Conservation (phyloP, 2,888 invertebrate genomes). For the Geophilus truncorum region DNA sequence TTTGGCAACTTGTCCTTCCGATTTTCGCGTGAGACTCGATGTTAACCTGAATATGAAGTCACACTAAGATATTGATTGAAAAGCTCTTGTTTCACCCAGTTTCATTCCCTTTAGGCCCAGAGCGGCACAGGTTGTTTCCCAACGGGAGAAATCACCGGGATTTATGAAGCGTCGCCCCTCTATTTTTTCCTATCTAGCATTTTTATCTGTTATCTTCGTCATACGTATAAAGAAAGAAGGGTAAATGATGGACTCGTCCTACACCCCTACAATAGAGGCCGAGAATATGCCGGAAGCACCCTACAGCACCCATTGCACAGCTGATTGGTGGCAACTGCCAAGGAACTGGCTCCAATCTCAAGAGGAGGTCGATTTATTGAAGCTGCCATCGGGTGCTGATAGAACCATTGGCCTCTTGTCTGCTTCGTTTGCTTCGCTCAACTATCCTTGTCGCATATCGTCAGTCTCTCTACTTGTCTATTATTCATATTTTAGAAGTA, state of each 20-base stretch:
- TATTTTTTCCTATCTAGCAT: neutral
- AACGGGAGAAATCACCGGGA: slow-evolving; percentile 6
- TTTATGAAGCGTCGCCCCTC: neutral
- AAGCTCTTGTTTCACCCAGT: neutral
- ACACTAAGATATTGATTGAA: neutral
- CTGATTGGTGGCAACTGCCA: slow-evolving; percentile 6
- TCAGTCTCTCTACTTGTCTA: neutral
- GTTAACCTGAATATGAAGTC: slow-evolving; percentile 4
- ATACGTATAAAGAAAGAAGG: neutral
- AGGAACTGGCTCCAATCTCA: neutral
- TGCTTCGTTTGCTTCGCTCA: neutral
- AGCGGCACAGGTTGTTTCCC: slow-evolving; percentile 8
- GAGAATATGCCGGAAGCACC: slow-evolving; percentile 11
- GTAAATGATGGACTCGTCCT: neutral
- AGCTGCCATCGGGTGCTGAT: slow-evolving; percentile 16
- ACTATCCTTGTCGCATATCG: neutral
- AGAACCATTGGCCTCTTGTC: slow-evolving; percentile 12
- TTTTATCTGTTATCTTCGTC: slow-evolving; percentile 7
- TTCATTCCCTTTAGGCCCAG: neutral
- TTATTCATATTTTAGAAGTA: neutral
- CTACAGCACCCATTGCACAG: neutral
- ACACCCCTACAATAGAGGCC: neutral
- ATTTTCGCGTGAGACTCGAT: neutral
- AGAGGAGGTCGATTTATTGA: neutral
- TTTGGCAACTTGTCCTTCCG: neutral